Conservation (phyloP, 2,888 invertebrate species). For the Idaea straminata region DNA sequence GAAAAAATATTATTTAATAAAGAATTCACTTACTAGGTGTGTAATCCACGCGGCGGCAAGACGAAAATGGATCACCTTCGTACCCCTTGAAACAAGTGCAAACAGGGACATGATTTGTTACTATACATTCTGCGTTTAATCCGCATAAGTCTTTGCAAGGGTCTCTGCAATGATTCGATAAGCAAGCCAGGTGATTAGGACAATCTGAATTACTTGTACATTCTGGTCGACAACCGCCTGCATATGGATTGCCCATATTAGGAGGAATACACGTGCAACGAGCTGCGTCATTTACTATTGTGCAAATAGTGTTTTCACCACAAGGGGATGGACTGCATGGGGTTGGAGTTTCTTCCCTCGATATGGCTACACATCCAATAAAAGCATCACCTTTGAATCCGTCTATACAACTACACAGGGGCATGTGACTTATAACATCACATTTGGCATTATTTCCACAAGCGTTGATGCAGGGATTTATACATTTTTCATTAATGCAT, state of each 20-base stretch:
- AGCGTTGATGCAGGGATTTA: conserved; percentile 87
- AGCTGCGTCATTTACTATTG: conserved; percentile 83
- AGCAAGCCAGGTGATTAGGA: conserved; percentile 86
- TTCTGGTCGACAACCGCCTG: conserved; percentile 91
- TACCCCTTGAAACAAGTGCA: conserved; percentile 89
- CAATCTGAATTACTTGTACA: conserved; percentile 91
- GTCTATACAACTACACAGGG: conserved; percentile 87
- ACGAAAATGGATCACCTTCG: conserved; percentile 90
- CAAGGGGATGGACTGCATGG: conserved; percentile 91
- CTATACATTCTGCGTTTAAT: conserved; percentile 89
- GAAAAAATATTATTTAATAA: neutral
- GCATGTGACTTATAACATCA: conserved; percentile 88
- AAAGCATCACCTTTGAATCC: conserved; percentile 93
- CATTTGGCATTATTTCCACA: conserved; percentile 91
- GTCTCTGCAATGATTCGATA: conserved; percentile 91
- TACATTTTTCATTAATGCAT: conserved; percentile 90
- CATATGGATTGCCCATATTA: conserved; percentile 92
- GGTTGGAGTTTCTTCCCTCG: conserved; percentile 65
- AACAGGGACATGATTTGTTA: conserved; percentile 89
- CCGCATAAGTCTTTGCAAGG: conserved; percentile 93
- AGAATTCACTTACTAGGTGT: conserved; percentile 73
- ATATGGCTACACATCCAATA: conserved; percentile 85
- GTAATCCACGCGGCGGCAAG: conserved; percentile 82
- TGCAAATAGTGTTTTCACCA: conserved; percentile 91
- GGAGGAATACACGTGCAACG: conserved; percentile 93